Percentiles rank a stretch among this genome's conserved stretches.
Evolutionary conservation across 2,888 invertebrate genomes (phyloP).

Genomic region (Apodemia zela): DNA sequence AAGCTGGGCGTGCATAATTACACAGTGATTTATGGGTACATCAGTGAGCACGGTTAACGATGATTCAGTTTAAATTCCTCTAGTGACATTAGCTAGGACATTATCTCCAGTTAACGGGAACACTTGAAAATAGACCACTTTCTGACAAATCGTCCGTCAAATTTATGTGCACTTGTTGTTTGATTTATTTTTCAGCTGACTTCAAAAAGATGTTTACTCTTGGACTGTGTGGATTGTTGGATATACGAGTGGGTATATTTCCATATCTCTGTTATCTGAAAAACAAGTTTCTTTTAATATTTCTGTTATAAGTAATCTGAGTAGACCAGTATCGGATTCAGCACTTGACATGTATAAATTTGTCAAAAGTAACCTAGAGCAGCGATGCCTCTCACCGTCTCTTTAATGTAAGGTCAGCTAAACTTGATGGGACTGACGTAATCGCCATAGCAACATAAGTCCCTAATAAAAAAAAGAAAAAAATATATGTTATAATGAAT

Average conservation of each 20-base stretch:
- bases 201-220: background rate
- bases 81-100: constrained; percentile 44
- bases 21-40: constrained; percentile 11
- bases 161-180: constrained; percentile 19
- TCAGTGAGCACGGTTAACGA: constrained; percentile 17
- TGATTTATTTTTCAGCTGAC: constrained; percentile 2
- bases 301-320: too few species aligned
- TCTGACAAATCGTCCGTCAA: constrained; percentile 24
- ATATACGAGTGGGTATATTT: background rate
- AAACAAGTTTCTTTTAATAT: background rate
- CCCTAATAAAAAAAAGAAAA: too few species aligned
- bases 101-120: constrained; percentile 41
- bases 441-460: too few species aligned
- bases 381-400: too few species aligned
- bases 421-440: too few species aligned
- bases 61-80: constrained; percentile 42
- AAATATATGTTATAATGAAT: too few species aligned
- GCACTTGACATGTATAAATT: too few species aligned
- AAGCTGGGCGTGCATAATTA: constrained; percentile 8
- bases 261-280: background rate
- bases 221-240: background rate
- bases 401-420: too few species aligned
- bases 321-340: too few species aligned
- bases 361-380: too few species aligned
- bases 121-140: constrained; percentile 43